Percentiles rank a stretch among this genome's conserved stretches.
These are phyloP conservation scores for Athalia rosae DNA, from an alignment of 2,888 invertebrate species.

Conservation along the genomic window DNA sequence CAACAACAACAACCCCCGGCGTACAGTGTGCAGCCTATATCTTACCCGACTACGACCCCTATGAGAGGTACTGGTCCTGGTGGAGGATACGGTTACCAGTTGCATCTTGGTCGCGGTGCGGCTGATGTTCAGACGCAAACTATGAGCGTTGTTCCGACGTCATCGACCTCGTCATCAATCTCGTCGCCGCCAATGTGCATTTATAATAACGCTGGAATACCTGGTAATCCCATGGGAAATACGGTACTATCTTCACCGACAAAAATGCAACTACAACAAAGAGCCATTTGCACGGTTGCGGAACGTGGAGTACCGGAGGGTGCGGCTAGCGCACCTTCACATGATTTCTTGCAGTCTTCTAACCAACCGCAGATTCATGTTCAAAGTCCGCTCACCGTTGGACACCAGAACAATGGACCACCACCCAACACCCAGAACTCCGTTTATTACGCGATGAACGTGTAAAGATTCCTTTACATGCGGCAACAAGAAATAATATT, in stretches of 20 bases:
- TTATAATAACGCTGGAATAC: constrained; percentile 17
- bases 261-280: constrained; percentile 59
- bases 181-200: constrained; percentile 52
- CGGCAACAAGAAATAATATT: background rate
- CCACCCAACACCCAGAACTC: constrained; percentile 72
- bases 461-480: constrained; percentile 76
- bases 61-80: constrained; percentile 34
- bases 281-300: constrained; percentile 61
- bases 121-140: constrained; percentile 66
- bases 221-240: constrained; percentile 50
- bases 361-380: constrained; percentile 9
- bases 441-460: constrained; percentile 90
- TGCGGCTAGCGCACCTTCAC: constrained; percentile 82
- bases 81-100: constrained; percentile 56
- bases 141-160: constrained; percentile 54
- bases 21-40: constrained; percentile 63
- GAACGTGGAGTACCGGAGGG: constrained; percentile 86
- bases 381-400: constrained; percentile 51
- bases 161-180: constrained; percentile 57
- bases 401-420: constrained; percentile 68
- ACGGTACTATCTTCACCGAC: constrained; percentile 66
- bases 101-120: constrained; percentile 54
- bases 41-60: constrained; percentile 30
- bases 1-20: constrained; percentile 62
- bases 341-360: constrained; percentile 72